Base-by-base conservation (phyloP, 2,888 invertebrate species). In the Spatulosminthurus flaviceps region DNA sequence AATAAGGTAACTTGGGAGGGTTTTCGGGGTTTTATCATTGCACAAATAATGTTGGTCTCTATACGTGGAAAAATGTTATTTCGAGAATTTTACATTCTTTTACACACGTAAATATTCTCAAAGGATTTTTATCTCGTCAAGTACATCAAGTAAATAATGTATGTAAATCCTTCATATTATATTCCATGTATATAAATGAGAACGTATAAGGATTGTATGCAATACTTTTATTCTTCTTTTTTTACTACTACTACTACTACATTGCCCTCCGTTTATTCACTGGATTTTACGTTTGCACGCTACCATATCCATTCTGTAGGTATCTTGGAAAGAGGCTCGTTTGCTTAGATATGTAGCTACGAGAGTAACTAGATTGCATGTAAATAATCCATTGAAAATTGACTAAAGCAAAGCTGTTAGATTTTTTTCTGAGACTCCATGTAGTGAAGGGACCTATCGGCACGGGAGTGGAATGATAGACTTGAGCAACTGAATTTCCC, bases 31-130 rank as follows among this genome's bases (percentile, higher is more conserved):
- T 51, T 51, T 51, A 51, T 51, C 51, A 51, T 19, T 19, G 16
- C 16, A 51, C 2, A 51, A 51, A 51, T 51, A 51, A 51, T 51
- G 51, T 51, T 51, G 51, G 16, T 51, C 9, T 51, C 9, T 51
- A n/a, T 51, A 51, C 51, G 51, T 19, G n/a, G 51, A 66, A 43
- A 69, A 69, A 43, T 66, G 69, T 77, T 69, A 70, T 69, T 70
- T 77, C 77, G 69, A 69, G 77, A 61, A 51, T 70, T 77, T 70
- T 69, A 69, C 42, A 69, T 70, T 61, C 70, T 69, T 77, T 69
- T 67, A 77, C 77, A 26, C 69, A 28, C 16, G 19, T 51, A 19
- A 51, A 51, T 51, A n/a, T 51, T n/a, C n/a, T 16, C n/a, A 11
- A 2, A 51, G 51, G 51, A 51, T 51, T 51, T 51, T 51, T 51